A percentile compares a stretch with the other conserved stretches of the same genome.
phyloP scores from a whole-genome alignment of 1,140 invertebrate genomes.

The Microplitis demolitor region DNA sequence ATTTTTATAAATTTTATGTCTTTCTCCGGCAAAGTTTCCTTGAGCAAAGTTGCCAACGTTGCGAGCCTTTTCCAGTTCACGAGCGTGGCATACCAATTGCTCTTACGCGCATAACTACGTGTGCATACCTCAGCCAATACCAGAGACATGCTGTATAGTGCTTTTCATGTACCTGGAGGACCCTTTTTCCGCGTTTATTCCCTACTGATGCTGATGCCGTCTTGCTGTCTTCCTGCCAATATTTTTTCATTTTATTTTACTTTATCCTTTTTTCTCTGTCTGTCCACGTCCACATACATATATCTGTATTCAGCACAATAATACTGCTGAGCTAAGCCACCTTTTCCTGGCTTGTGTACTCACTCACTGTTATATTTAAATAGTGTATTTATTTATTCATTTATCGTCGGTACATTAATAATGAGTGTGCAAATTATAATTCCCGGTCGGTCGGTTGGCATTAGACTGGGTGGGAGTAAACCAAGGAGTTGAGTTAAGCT shows the following conservation, averaged over 20 bases:
- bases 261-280: neutral
- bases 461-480: neutral
- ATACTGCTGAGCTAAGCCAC: too few relatives aligned
- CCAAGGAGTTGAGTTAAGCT: too few relatives aligned
- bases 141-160: conserved; percentile 6
- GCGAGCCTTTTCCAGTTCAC: conserved; percentile 11
- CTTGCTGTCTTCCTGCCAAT: neutral
- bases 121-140: conserved; percentile 13
- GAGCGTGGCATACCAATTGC: conserved; percentile 25
- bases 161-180: conserved; percentile 10
- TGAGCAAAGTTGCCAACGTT: neutral
- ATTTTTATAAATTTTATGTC: neutral
- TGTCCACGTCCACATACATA: too few relatives aligned
- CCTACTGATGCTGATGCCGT: neutral
- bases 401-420: too few relatives aligned
- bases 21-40: neutral
- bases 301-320: too few relatives aligned
- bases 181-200: conserved; percentile 3
- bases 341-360: too few relatives aligned
- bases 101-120: conserved; percentile 20
- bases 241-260: neutral
- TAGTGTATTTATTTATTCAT: too few relatives aligned
- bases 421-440: too few relatives aligned
- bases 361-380: too few relatives aligned
- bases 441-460: neutral